Base-by-base conservation (phyloP, 2,888 invertebrate genomes). In the Odontothrips loti region DNA sequence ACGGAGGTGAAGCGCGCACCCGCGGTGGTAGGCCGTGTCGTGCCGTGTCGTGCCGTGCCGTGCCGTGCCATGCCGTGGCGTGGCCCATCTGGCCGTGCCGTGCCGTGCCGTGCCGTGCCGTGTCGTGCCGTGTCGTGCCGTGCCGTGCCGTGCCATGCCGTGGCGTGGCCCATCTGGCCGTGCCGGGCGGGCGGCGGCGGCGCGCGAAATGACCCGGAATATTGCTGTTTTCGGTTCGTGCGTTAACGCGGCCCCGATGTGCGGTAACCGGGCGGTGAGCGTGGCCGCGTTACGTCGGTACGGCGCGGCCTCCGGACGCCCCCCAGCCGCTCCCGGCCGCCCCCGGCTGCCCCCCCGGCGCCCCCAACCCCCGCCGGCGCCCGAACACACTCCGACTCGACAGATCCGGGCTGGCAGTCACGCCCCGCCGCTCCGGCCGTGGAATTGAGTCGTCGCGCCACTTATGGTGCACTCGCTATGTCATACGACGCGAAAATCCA, bases 211-310 rank as follows among this genome's bases (percentile, higher is more conserved):
- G 68, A 75, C 23, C 68, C 68, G 68, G 68, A 75, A 75, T 75
- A 75, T 75, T 75, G 68, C 68, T 75, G 68, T 75, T 75, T 75
- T 75, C 68, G 68, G 68, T 75, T 75, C 23, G 68, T 27, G 58
- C 58, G 58, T 43, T 43, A 43, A 43, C 34, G 34, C 34, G 34
- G 34, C 34, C 34, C 34, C 34, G 34, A 43, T 43, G 34, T 43
- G 34, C 34, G 34, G 34, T 43, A 43, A 43, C 34, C 34, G 34
- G n/a, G 34, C 34, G 34, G 34, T 43, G 34, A 2, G 34, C 3
- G 34, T 6, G 34, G 34, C 34, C 34, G 34, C 34, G 34, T 43
- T 43, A 43, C 34, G 34, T 2, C 34, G 34, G 34, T 43, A 4
- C 6, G 34, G 34, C 6, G 6, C 34, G 34, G 34, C 34, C n/a